Evolutionary conservation across 1,140 invertebrate species (phyloP).

Genomic region (Drosophila obscura): DNA sequence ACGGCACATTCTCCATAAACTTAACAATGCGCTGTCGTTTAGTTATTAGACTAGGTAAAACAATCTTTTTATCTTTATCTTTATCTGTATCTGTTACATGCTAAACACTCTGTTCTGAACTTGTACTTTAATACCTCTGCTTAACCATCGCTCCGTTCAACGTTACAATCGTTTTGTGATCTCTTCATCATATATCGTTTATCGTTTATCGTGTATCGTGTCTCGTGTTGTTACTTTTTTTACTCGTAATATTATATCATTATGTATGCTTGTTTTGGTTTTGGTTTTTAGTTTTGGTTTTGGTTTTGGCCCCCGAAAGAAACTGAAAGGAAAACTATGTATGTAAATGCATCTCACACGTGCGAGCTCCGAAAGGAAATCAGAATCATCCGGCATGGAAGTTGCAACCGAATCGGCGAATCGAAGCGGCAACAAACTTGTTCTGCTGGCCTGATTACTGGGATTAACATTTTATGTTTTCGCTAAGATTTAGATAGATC

Average conservation of each 20-base stretch:
- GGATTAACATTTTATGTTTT: conserved; percentile 56
- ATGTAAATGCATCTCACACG: conserved; percentile 69
- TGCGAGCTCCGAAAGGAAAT: conserved; percentile 36
- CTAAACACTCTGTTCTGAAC: conserved; percentile 40
- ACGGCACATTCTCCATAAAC: conserved; percentile 68
- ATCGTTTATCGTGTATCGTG: too few relatives aligned
- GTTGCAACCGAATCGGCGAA: conserved; percentile 34
- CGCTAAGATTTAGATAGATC: conserved; percentile 27
- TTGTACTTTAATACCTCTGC: conserved; percentile 51
- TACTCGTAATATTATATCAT: conserved; percentile 30
- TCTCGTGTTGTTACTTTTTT: conserved; percentile 25
- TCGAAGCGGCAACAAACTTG: conserved; percentile 29
- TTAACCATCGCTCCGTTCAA: conserved; percentile 54
- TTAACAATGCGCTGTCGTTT: conserved; percentile 69
- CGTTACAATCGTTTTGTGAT: conserved; percentile 31
- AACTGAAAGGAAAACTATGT: conserved; percentile 67
- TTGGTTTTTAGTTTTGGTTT: conserved; percentile 43
- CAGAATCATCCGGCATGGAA: conserved; percentile 21
- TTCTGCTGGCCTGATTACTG: conserved; percentile 20
- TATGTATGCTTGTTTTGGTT: conserved; percentile 32
- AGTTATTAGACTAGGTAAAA: conserved; percentile 66
- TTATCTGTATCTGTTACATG: conserved; percentile 38
- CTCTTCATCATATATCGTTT: too few relatives aligned
- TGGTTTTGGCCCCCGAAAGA: conserved; percentile 78
- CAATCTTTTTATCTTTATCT: conserved; percentile 40